Percentiles rank a stretch among this genome's conserved stretches.
Evolutionary conservation across 2,888 invertebrate genomes (phyloP).

Genomic region (Drosophila peninsularis): DNA sequence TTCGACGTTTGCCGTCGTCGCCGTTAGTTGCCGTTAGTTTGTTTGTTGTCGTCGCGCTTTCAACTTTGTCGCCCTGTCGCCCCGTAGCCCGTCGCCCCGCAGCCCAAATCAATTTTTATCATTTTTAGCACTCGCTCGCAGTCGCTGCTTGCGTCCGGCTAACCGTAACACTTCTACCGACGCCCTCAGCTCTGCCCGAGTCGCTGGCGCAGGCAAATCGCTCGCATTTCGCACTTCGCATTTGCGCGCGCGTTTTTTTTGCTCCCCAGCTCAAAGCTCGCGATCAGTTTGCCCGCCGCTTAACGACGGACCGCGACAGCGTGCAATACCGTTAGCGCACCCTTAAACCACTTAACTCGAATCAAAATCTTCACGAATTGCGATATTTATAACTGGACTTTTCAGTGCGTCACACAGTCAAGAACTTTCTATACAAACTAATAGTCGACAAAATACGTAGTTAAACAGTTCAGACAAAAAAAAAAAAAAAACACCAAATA

Average conservation of each 20-base stretch:
- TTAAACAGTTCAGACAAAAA: constrained; percentile 7
- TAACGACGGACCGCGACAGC: not conserved
- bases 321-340: not conserved
- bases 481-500: constrained; percentile 13
- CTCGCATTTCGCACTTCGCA: constrained; percentile 59
- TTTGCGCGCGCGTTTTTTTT: constrained; percentile 66
- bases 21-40: constrained; percentile 50
- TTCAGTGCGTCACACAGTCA: constrained; percentile 16
- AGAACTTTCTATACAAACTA: constrained; percentile 1
- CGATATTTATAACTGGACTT: constrained; percentile 26
- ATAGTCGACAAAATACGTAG: constrained; percentile 21
- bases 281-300: constrained; percentile 35
- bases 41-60: constrained; percentile 50
- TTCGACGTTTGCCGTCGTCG: constrained; percentile 45
- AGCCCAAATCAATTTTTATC: constrained; percentile 23
- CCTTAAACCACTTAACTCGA: not conserved
- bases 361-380: constrained; percentile 13
- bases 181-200: constrained; percentile 26
- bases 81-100: constrained; percentile 20
- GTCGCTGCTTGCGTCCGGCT: constrained; percentile 26
- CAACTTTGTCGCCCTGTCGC: constrained; percentile 33
- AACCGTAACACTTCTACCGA: constrained; percentile 14
- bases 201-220: constrained; percentile 44
- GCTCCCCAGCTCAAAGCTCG: constrained; percentile 19
- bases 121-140: constrained; percentile 41